Percentiles rank a stretch among this genome's conserved stretches.
phyloP scores from a whole-genome alignment of 2,797 vertebrate species.

The Adelosebastes latens region DNA sequence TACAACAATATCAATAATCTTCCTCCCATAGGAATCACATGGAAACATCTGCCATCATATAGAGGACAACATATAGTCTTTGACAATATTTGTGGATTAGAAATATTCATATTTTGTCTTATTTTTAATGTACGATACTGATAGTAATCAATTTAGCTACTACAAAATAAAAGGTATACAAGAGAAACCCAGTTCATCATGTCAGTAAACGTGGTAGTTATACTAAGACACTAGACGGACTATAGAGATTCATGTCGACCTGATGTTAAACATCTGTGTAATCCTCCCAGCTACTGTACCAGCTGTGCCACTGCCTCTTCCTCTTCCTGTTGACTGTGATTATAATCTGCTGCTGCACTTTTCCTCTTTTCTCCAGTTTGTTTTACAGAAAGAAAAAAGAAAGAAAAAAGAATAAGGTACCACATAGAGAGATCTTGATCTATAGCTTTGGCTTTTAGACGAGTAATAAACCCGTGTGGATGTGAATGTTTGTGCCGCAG shows the following conservation, averaged over 20 bases:
- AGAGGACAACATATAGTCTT: background rate
- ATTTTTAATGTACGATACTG: background rate
- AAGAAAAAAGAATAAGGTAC: background rate
- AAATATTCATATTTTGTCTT: constrained; percentile 1
- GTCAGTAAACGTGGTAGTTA: constrained; percentile 11
- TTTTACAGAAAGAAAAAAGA: constrained; percentile 41
- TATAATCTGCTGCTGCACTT: constrained; percentile 95
- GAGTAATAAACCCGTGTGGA: constrained; percentile 60
- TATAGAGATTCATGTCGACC: constrained; percentile 61
- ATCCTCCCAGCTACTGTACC: constrained; percentile 87
- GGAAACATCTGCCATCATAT: background rate
- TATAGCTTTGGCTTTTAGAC: constrained; percentile 41
- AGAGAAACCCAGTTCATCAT: background rate
- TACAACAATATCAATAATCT: background rate
- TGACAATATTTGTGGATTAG: background rate
- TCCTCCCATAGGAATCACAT: background rate
- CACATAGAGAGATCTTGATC: background rate
- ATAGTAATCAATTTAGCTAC: background rate
- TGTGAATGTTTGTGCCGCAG: constrained; percentile 60
- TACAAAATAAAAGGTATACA: background rate
- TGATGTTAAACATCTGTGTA: constrained; percentile 91
- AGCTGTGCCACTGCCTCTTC: constrained; percentile 94
- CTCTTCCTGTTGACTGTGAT: constrained; percentile 89
- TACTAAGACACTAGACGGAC: constrained; percentile 50
- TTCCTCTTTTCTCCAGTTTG: constrained; percentile 67